Percentiles rank a stretch among this genome's conserved stretches.
These are phyloP conservation scores for Poeciliopsis occidentalis DNA, from an alignment of 2,113 vertebrate species.

Conservation along the genomic window DNA sequence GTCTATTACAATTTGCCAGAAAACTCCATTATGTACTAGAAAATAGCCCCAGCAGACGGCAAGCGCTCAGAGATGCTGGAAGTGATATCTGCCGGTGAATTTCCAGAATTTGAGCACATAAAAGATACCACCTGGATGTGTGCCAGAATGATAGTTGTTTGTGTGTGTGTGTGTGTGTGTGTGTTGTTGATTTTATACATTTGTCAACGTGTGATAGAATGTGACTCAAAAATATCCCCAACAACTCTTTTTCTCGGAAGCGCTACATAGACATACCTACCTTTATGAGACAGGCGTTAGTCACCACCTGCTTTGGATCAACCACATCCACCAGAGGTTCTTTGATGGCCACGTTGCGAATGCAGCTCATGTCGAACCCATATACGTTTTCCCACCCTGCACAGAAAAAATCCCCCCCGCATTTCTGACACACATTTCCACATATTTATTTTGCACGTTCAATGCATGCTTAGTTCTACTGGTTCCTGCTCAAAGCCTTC, in stretches of 20 bases:
- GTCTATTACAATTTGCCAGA: slow-evolving; percentile 35
- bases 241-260: neutral
- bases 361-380: slow-evolving; percentile 98
- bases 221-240: neutral
- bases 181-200: no score
- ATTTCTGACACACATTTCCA: neutral
- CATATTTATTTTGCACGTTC: neutral
- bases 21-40: slow-evolving; percentile 37
- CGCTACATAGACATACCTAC: slow-evolving; percentile 64
- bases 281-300: slow-evolving; percentile 97
- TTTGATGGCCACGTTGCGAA: slow-evolving; percentile 96
- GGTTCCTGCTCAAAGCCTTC: slow-evolving; percentile 27
- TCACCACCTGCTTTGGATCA: slow-evolving; percentile 97
- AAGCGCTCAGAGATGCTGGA: slow-evolving; percentile 3
- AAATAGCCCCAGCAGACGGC: slow-evolving; percentile 20
- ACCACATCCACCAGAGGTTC: slow-evolving; percentile 97
- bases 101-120: neutral
- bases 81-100: neutral
- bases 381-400: slow-evolving; percentile 99
- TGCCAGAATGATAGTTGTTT: neutral
- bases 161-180: no score
- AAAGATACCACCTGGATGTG: neutral
- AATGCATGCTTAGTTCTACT: slow-evolving; percentile 10
- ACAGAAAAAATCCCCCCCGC: slow-evolving; percentile 11
- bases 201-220: slow-evolving; percentile 1